Conservation (phyloP, 35 echinoderm and acorn worm species). For the Amphiura filiformis region DNA sequence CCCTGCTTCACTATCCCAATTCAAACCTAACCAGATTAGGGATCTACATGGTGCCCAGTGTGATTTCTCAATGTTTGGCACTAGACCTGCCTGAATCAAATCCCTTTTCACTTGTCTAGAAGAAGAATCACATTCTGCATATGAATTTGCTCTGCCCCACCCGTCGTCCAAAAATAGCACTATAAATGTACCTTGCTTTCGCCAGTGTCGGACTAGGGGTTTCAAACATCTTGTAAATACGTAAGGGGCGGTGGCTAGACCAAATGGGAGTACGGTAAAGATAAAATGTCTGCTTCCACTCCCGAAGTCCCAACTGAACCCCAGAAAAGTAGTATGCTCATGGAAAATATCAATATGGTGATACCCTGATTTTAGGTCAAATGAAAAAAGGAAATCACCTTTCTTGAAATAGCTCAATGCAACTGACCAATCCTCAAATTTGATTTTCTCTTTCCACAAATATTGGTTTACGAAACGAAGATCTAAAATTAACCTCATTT, state of each 20-base stretch:
- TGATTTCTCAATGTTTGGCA: conserved; percentile 41
- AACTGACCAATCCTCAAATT: conserved; percentile 30
- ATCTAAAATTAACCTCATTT: conserved; percentile 52
- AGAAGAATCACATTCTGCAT: not conserved
- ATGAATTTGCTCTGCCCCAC: not conserved
- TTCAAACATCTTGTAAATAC: conserved; percentile 41
- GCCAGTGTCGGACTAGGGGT: conserved; percentile 16
- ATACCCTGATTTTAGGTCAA: conserved; percentile 48
- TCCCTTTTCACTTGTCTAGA: conserved; percentile 29
- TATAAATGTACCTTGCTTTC: conserved; percentile 26
- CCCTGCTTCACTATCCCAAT: not conserved
- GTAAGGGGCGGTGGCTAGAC: conserved; percentile 30
- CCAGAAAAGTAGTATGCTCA: conserved; percentile 21
- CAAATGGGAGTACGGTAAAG: conserved; percentile 36
- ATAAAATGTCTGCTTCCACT: conserved; percentile 30
- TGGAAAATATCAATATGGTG: conserved; percentile 52
- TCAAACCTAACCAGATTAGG: conserved; percentile 8
- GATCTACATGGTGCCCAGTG: conserved; percentile 18
- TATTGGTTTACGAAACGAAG: conserved; percentile 33
- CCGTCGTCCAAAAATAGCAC: conserved; percentile 42
- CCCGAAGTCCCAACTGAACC: conserved; percentile 37
- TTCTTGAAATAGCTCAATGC: conserved; percentile 23
- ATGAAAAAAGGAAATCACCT: conserved; percentile 37
- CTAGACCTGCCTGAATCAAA: conserved; percentile 27
- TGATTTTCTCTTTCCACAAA: conserved; percentile 35